A percentile compares a stretch with the other conserved stretches of the same genome.
phyloP scores from a whole-genome alignment of 2,113 vertebrate species.

The Connochaetes taurinus region DNA sequence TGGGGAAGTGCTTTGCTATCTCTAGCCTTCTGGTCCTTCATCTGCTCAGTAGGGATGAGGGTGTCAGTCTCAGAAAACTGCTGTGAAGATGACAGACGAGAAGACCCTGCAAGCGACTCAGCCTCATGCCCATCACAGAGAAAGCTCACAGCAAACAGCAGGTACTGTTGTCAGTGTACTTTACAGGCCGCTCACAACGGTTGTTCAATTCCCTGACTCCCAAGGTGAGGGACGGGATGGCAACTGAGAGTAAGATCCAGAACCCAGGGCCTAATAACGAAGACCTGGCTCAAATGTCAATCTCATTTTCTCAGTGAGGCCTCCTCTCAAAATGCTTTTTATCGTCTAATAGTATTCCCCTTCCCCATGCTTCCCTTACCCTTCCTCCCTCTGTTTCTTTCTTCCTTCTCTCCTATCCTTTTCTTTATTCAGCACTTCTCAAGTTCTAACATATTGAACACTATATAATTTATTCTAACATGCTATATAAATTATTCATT shows the following conservation, averaged over 20 bases:
- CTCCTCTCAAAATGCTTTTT: background rate
- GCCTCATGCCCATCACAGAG: too few species aligned
- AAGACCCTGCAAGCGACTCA: background rate
- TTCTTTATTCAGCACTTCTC: background rate
- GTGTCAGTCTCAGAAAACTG: background rate
- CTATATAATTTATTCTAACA: background rate
- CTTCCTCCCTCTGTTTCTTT: background rate
- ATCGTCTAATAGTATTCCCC: background rate
- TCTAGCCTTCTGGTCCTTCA: background rate
- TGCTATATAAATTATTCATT: background rate
- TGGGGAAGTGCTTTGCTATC: background rate
- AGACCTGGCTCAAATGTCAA: background rate
- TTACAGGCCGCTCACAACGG: background rate
- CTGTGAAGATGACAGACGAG: background rate
- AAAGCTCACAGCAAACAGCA: background rate
- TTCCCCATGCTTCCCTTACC: background rate
- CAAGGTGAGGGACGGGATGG: rapidly evolving
- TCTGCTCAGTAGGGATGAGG: background rate
- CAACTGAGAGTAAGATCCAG: background rate
- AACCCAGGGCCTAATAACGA: background rate
- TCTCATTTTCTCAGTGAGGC: background rate
- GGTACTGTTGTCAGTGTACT: background rate
- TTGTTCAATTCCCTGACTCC: background rate
- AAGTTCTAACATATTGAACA: background rate
- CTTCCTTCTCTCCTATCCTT: background rate